Evolutionary conservation across 2,888 invertebrate genomes (phyloP).

Genomic region (Arge pagana): DNA sequence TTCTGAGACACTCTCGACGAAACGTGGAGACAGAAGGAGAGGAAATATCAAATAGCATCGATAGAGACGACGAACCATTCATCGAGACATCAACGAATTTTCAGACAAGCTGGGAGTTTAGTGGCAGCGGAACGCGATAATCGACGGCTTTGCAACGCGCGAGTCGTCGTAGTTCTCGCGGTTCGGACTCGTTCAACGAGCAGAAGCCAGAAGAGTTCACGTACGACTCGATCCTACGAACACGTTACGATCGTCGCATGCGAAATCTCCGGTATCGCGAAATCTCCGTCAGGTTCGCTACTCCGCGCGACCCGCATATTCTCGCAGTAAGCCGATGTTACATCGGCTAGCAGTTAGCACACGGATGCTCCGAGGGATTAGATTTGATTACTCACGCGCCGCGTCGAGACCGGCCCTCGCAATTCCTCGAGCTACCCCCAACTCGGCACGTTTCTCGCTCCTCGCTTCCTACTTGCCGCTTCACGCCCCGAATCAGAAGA

Average conservation of each 20-base stretch:
- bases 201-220: no score
- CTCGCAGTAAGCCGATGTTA: constrained; percentile 36
- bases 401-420: constrained; percentile 33
- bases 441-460: constrained; percentile 19
- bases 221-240: constrained; percentile 26
- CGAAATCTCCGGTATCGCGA: constrained; percentile 31
- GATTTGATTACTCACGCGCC: constrained; percentile 46
- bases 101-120: no score
- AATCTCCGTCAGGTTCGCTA: constrained; percentile 23
- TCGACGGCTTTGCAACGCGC: no score
- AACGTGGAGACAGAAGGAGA: no score
- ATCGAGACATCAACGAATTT: no score
- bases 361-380: constrained; percentile 39
- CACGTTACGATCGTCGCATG: constrained; percentile 27
- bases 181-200: no score
- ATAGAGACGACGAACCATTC: no score
- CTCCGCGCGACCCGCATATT: constrained; percentile 11
- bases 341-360: constrained; percentile 39
- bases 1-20: no score
- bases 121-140: no score
- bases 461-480: constrained; percentile 1
- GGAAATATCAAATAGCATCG: no score
- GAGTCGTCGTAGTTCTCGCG: no score
- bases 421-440: constrained; percentile 28
- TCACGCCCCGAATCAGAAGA: constrained; percentile 14